Conservation (phyloP, 2,797 vertebrate genomes). For the Sebastes matsubarae region DNA sequence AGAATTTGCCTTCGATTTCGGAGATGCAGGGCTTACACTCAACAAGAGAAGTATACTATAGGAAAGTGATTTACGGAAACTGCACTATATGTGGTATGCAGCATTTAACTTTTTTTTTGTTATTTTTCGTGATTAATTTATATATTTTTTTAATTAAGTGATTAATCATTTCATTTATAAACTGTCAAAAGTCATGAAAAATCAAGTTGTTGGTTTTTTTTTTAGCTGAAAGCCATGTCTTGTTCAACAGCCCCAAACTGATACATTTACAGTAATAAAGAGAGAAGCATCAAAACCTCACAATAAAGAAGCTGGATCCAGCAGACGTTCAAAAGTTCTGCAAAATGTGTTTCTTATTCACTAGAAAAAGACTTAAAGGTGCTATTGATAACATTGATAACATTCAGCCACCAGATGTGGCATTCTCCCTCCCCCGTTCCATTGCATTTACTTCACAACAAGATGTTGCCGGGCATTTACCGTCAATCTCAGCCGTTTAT, state of each 20-base stretch:
- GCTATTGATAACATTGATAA: too few relatives aligned
- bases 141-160: neutral
- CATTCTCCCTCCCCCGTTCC: too few relatives aligned
- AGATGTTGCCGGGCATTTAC: too few relatives aligned
- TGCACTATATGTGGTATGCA: neutral
- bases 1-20: neutral
- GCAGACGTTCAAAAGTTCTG: too few relatives aligned
- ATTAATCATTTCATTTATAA: neutral
- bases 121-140: neutral
- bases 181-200: neutral
- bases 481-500: too few relatives aligned
- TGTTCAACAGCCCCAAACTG: neutral
- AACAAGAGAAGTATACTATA: neutral
- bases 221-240: neutral
- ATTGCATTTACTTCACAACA: too few relatives aligned
- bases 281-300: neutral
- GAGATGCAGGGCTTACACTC: neutral
- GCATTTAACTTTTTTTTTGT: neutral
- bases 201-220: fast-evolving
- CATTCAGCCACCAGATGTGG: too few relatives aligned
- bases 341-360: too few relatives aligned
- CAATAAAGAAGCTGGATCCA: too few relatives aligned
- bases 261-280: neutral
- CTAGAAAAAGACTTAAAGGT: too few relatives aligned
- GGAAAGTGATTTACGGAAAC: neutral